Evolutionary conservation across 2,113 vertebrate genomes (phyloP).

Genomic region (Philantomba maxwellii): DNA sequence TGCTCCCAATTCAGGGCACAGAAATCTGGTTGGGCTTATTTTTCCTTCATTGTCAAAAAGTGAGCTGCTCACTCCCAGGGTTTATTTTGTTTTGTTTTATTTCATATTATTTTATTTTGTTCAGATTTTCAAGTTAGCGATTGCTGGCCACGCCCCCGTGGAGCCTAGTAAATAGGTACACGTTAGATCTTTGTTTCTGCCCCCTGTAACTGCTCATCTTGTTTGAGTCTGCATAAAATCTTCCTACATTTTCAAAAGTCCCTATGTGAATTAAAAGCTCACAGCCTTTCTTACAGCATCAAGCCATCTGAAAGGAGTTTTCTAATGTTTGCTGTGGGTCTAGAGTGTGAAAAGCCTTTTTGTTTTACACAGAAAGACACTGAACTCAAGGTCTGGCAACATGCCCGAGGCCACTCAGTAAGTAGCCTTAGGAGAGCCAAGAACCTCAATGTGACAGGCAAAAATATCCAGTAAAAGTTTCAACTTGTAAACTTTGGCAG

Average conservation of each 20-base stretch:
- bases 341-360: slow-evolving; percentile 16
- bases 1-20: background rate
- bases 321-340: slow-evolving; percentile 2
- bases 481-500: background rate
- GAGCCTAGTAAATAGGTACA: background rate
- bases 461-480: background rate
- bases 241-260: background rate
- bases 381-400: background rate
- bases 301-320: background rate
- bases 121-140: background rate
- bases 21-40: background rate
- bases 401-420: background rate
- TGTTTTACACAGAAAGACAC: slow-evolving; percentile 21
- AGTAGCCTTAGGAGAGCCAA: background rate
- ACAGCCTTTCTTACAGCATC: background rate
- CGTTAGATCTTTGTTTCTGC: background rate
- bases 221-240: background rate
- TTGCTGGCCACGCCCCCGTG: background rate
- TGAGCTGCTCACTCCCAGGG: background rate
- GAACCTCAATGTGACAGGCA: background rate
- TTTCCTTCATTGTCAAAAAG: background rate
- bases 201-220: background rate
- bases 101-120: background rate
- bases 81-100: background rate
- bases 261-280: background rate